These are phyloP conservation scores for Drosophila paucipuncta DNA, from an alignment of 2,888 invertebrate genomes.

Conservation along the genomic window DNA sequence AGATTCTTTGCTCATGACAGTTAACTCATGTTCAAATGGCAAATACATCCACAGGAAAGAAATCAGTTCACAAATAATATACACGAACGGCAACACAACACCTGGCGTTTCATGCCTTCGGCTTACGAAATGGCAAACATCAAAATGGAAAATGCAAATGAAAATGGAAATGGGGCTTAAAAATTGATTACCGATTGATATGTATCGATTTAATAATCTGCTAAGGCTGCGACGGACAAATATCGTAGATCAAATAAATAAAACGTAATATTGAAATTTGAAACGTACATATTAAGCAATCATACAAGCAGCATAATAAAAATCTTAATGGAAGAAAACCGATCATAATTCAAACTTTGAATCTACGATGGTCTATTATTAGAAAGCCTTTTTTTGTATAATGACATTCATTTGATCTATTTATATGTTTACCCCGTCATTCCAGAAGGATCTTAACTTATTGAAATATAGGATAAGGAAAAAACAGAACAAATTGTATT, in stretches of 20 bases:
- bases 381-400: neutral
- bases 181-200: constrained; percentile 20
- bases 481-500: neutral
- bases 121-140: constrained; percentile 24
- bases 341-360: neutral
- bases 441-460: neutral
- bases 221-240: neutral
- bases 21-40: constrained; percentile 32
- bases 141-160: constrained; percentile 10
- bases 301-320: neutral
- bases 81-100: constrained; percentile 4
- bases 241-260: neutral
- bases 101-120: constrained; percentile 9
- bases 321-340: neutral
- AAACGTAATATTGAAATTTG: neutral
- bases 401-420: neutral
- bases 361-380: neutral
- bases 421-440: neutral
- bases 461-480: neutral
- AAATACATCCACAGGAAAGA: constrained; percentile 2
- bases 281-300: neutral
- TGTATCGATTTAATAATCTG: neutral
- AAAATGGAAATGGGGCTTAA: constrained; percentile 6
- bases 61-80: neutral
- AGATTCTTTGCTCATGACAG: constrained; percentile 21